Conservation (phyloP, 2,888 invertebrate species). For the Physocephala rufipes region DNA sequence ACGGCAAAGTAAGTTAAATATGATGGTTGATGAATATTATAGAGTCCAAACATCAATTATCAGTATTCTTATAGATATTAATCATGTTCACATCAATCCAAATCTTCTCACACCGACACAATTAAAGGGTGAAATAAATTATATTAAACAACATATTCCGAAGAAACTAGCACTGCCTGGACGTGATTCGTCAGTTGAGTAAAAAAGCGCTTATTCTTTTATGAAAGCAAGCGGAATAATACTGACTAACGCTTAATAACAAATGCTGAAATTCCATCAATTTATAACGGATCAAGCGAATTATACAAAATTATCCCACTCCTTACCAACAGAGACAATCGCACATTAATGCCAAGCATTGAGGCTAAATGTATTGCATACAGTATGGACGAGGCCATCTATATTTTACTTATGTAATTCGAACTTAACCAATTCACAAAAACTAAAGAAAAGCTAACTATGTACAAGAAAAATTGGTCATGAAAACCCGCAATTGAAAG, state of each 20-base stretch:
- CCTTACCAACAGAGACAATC: slow-evolving; percentile 21
- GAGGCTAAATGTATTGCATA: slow-evolving; percentile 3
- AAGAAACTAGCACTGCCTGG: not conserved
- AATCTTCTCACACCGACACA: slow-evolving; percentile 5
- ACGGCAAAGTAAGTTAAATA: too few species aligned
- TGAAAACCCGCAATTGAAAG: not conserved
- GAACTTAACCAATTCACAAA: slow-evolving; percentile 10
- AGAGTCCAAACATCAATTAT: not conserved
- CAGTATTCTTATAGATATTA: slow-evolving; percentile 17
- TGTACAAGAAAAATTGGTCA: not conserved
- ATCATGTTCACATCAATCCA: slow-evolving; percentile 13
- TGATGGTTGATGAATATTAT: too few species aligned
- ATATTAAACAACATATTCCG: not conserved
- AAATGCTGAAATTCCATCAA: not conserved
- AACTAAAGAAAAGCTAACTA: slow-evolving; percentile 1
- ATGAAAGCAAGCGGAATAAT: not conserved
- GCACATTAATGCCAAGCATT: slow-evolving; percentile 12
- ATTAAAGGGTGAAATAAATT: slow-evolving; percentile 8
- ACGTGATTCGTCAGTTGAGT: not conserved
- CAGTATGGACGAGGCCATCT: slow-evolving; percentile 1
- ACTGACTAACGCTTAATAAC: not conserved
- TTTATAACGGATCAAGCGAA: not conserved
- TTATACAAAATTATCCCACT: slow-evolving; percentile 6
- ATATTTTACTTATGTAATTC: not conserved
- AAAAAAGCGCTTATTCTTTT: not conserved